A percentile compares a stretch with the other conserved stretches of the same genome.
phyloP scores from a whole-genome alignment of 2,888 invertebrate species.

The Harpalus rufipes region DNA sequence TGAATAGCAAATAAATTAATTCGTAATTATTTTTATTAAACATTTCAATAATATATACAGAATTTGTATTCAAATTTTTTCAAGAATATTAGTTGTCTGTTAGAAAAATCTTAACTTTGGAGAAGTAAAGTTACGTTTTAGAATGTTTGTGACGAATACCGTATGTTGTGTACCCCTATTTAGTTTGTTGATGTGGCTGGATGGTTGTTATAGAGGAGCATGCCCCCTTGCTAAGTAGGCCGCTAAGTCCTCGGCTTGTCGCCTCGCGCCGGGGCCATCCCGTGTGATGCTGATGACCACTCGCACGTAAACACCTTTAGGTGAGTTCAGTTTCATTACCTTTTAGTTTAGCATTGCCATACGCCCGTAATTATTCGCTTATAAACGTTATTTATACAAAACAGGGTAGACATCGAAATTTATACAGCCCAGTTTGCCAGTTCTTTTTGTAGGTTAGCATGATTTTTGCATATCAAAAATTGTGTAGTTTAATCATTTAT shows the following conservation, averaged over 20 bases:
- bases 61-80: too few species aligned
- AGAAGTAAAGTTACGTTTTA: constrained; percentile 8
- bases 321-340: constrained; percentile 53
- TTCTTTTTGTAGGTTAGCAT: constrained; percentile 36
- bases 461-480: constrained; percentile 16
- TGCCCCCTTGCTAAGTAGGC: constrained; percentile 77
- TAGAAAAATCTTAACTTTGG: background rate
- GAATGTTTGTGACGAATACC: constrained; percentile 68
- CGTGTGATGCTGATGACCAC: constrained; percentile 60
- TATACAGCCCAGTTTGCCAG: constrained; percentile 25
- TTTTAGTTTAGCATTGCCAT: constrained; percentile 58
- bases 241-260: constrained; percentile 67
- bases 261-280: constrained; percentile 64
- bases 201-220: constrained; percentile 77
- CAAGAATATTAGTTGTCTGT: too few species aligned
- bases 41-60: too few species aligned
- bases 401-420: background rate
- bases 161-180: constrained; percentile 69
- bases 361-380: constrained; percentile 25
- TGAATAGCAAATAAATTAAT: too few species aligned
- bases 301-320: constrained; percentile 63
- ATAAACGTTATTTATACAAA: constrained; percentile 16
- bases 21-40: too few species aligned
- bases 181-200: constrained; percentile 69
- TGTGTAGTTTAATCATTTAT: constrained; percentile 8